Base-by-base conservation (phyloP, 2,797 vertebrate genomes). In the Acanthurus tractus region DNA sequence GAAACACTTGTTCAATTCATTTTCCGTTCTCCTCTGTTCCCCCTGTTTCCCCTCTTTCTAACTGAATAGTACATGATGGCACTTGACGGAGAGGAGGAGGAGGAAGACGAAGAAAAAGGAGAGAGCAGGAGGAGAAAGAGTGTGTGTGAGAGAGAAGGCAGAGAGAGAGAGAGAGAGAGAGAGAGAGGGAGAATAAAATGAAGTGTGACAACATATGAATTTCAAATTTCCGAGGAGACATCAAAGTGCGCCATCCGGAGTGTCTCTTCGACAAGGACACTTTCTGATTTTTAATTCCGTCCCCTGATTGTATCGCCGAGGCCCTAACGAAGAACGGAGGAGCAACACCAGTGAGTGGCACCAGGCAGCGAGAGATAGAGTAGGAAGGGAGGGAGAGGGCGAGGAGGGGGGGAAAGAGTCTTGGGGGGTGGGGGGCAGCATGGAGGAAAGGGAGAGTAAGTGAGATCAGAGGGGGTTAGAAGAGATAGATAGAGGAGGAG, bases 121-220 rank as follows among this genome's bases (percentile, higher is more conserved):
- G 82, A 89, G 86, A 86, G 85, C 79, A 70, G 68, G 75, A 77
- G 70, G 71, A 72, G 49, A 59, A 58, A 64, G 55, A 69, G 56
- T 7, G 29, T 29, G 29, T 29, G 29, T 29, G 29, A 2, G 11
- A 48, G 67, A 56, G 57, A 57, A 73, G n/a, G n/a, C n/a, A n/a
- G n/a, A 2, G 11, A 48, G 67, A 56, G 57, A 57, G 75, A 42
- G 67, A 22, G 77, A 6, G 79, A 46, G 42, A 15, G 50, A 44
- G 79, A 73, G 83, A 74, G 83, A 80, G 86, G 18, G 83, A 83
- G 89, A 87, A 81, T 91, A 94, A 95, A 94, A 95, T 94, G 91
- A 95, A 95, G 93, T 95, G 95, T 95, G 94, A 96, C 94, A 96
- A 96, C 94, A 96, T 95, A 96, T 96, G 95, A 96, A 96, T 96